A percentile compares a stretch with the other conserved stretches of the same genome.
phyloP scores from a whole-genome alignment of 2,113 vertebrate genomes.

The Gnathonemus echidnorhynchus region DNA sequence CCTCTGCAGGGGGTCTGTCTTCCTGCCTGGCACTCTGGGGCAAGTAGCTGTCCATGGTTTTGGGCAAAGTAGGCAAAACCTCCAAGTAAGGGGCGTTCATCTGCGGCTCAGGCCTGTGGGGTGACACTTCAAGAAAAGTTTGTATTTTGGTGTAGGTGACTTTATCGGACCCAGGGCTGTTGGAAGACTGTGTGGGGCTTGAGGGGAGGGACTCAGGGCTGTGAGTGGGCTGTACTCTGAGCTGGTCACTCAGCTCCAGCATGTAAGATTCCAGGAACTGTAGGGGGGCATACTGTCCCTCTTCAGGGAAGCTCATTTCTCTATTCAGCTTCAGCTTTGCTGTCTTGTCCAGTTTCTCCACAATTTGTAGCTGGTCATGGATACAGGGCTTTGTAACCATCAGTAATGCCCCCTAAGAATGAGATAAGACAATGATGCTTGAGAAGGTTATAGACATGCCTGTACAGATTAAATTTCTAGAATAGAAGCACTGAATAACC shows the following conservation, averaged over 20 bases:
- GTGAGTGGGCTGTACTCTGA: background rate
- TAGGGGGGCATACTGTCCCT: background rate
- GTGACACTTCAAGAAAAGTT: too few relatives aligned
- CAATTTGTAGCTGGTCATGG: background rate
- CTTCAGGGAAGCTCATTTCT: background rate
- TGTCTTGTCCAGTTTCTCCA: conserved; percentile 6
- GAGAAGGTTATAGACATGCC: background rate
- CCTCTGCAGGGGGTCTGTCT: background rate
- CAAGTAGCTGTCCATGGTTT: background rate
- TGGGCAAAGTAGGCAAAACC: background rate
- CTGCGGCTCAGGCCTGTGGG: background rate
- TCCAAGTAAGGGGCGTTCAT: background rate
- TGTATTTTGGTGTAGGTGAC: background rate
- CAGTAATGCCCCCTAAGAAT: conserved; percentile 21
- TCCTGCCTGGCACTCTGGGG: background rate
- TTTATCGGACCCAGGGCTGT: background rate
- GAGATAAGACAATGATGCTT: background rate
- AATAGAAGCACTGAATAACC: background rate
- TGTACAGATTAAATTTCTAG: background rate
- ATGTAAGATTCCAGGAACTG: background rate
- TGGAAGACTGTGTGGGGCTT: background rate
- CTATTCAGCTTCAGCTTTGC: background rate
- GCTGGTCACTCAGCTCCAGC: background rate
- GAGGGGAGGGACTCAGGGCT: background rate
- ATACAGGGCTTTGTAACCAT: background rate